These are phyloP conservation scores for Cassiopea andromeda DNA, from an alignment of 30 jellyfish, hydroid and myxozoan genomes.

Conservation along the genomic window DNA sequence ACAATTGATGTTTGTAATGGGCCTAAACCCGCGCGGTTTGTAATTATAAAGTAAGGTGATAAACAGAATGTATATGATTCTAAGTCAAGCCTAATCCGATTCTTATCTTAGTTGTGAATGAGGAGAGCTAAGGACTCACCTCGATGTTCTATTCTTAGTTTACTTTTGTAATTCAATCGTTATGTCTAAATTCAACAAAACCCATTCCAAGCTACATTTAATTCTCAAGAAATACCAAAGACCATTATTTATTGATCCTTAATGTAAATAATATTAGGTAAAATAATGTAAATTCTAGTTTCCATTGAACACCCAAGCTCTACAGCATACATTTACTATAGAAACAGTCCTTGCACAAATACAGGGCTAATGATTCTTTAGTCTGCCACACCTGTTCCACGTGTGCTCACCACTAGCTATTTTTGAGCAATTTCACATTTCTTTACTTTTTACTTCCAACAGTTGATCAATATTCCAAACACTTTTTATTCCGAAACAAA, in stretches of 20 bases:
- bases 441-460: conserved; percentile 15
- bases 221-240: conserved; percentile 17
- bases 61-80: no score
- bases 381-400: conserved; percentile 44
- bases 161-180: not conserved
- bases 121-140: not conserved
- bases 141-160: not conserved
- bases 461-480: conserved; percentile 6
- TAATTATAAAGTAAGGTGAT: no score
- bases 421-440: not conserved
- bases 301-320: conserved; percentile 1
- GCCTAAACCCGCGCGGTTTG: no score
- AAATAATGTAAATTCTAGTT: conserved; percentile 10
- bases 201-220: not conserved
- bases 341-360: conserved; percentile 5
- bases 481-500: not conserved
- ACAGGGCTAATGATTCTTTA: conserved; percentile 13
- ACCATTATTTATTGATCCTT: conserved; percentile 3
- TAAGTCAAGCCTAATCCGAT: no score
- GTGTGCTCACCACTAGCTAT: conserved; percentile 5
- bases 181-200: not conserved
- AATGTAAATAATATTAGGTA: conserved; percentile 15
- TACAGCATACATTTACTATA: conserved; percentile 23
- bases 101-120: not conserved
- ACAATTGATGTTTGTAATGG: no score